Evolutionary conservation across 2,888 invertebrate genomes (phyloP).

Genomic region (Drosophila longiperda): DNA sequence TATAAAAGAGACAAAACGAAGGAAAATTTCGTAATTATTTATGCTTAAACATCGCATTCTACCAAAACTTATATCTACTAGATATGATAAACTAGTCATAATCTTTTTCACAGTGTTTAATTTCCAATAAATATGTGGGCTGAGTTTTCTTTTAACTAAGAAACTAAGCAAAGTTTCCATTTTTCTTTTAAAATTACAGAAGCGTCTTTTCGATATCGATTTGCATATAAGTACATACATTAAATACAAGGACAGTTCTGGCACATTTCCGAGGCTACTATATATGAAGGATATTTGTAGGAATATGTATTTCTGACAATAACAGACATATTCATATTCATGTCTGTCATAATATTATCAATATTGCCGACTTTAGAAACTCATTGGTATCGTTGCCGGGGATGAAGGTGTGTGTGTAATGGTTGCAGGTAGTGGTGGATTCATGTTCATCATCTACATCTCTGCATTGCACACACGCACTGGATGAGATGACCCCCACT

Average conservation of each 20-base stretch:
- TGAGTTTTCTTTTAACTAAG: not conserved
- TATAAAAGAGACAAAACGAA: too few species aligned
- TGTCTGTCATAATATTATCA: slow-evolving; percentile 29
- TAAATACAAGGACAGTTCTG: not conserved
- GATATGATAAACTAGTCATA: too few species aligned
- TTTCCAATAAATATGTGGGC: too few species aligned
- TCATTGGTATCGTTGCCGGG: not conserved
- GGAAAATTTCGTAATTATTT: too few species aligned
- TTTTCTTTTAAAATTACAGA: not conserved
- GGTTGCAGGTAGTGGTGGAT: slow-evolving; percentile 11
- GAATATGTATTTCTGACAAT: not conserved
- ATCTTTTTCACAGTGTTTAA: too few species aligned
- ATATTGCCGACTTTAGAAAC: not conserved
- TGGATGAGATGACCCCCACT: slow-evolving; percentile 36
- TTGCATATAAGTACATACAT: not conserved
- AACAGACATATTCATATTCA: not conserved
- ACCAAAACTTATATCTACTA: too few species aligned
- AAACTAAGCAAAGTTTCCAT: too few species aligned
- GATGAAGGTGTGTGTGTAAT: slow-evolving; percentile 3
- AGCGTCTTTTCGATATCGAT: not conserved
- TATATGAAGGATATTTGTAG: not conserved
- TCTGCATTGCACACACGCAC: slow-evolving; percentile 41
- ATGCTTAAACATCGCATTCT: too few species aligned
- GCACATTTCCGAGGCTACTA: too few species aligned
- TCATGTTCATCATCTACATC: slow-evolving; percentile 11